These are phyloP conservation scores for Eupithecia exiguata DNA, from an alignment of 2,888 invertebrate genomes.

Conservation along the genomic window DNA sequence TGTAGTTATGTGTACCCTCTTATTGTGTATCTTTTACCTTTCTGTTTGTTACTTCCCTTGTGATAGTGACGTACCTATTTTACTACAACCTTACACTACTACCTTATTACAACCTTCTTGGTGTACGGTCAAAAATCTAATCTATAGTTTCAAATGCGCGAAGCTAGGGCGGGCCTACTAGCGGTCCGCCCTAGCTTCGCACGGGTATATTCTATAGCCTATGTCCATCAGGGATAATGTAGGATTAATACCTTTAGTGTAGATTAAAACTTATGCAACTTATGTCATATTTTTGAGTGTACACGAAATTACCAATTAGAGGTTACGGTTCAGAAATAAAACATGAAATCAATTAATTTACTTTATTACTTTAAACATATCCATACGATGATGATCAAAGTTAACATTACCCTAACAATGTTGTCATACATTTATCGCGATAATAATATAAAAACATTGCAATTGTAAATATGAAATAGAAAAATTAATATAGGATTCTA, in stretches of 20 bases:
- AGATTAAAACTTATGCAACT: too few relatives aligned
- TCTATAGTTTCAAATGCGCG: too few relatives aligned
- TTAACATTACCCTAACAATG: constrained; percentile 72
- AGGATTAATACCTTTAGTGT: too few relatives aligned
- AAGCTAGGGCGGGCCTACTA: too few relatives aligned
- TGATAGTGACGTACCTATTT: not conserved
- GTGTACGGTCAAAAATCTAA: too few relatives aligned
- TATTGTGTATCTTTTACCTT: not conserved
- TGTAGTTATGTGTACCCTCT: too few relatives aligned
- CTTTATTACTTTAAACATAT: constrained; percentile 65
- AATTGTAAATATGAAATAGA: constrained; percentile 72
- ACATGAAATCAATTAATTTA: constrained; percentile 64
- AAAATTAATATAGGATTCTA: constrained; percentile 74
- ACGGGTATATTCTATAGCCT: too few relatives aligned
- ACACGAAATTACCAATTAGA: not conserved
- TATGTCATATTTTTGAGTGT: not conserved
- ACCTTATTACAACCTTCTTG: too few relatives aligned
- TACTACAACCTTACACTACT: too few relatives aligned
- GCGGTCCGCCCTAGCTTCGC: too few relatives aligned
- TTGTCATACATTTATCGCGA: constrained; percentile 59
- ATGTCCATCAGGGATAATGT: too few relatives aligned
- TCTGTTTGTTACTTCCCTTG: not conserved
- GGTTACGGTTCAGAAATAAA: constrained; percentile 26
- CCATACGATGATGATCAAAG: constrained; percentile 78
- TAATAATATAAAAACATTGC: constrained; percentile 73